Evolutionary conservation across 1,140 invertebrate genomes (phyloP).

Genomic region (Hyposmocoma kahamanoa): DNA sequence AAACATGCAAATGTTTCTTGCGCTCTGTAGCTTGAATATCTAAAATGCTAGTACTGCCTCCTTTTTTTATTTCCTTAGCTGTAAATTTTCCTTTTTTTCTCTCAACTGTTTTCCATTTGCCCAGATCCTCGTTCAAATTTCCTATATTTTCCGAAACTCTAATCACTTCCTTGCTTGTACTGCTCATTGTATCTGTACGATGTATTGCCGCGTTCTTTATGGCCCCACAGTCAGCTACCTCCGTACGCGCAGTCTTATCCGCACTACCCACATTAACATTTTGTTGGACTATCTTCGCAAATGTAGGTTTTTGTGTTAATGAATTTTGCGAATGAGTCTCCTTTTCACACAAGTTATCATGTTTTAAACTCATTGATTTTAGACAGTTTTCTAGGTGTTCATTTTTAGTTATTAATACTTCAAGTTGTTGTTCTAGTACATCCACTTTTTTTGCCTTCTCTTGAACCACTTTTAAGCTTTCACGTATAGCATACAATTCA

Average conservation of each 20-base stretch:
- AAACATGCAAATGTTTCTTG: background rate
- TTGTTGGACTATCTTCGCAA: background rate
- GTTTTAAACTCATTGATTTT: background rate
- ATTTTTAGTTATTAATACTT: slow-evolving; percentile 1
- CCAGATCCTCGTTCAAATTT: background rate
- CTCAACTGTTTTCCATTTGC: background rate
- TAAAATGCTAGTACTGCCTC: background rate
- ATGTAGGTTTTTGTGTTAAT: background rate
- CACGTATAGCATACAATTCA: background rate
- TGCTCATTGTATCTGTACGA: background rate
- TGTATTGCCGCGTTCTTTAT: background rate
- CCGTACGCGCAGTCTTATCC: background rate
- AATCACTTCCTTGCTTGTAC: background rate
- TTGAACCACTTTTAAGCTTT: slow-evolving; percentile 5
- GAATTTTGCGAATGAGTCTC: background rate
- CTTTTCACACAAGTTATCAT: background rate
- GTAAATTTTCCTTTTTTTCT: background rate
- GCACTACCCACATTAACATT: background rate
- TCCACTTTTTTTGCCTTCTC: slow-evolving; percentile 9
- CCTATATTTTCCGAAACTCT: background rate
- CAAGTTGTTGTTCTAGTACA: background rate
- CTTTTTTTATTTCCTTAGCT: background rate
- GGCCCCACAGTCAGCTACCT: background rate
- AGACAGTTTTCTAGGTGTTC: background rate
- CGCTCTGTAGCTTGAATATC: background rate